Conservation (phyloP, 2,888 invertebrate species). For the Agrilus cyanescens region DNA sequence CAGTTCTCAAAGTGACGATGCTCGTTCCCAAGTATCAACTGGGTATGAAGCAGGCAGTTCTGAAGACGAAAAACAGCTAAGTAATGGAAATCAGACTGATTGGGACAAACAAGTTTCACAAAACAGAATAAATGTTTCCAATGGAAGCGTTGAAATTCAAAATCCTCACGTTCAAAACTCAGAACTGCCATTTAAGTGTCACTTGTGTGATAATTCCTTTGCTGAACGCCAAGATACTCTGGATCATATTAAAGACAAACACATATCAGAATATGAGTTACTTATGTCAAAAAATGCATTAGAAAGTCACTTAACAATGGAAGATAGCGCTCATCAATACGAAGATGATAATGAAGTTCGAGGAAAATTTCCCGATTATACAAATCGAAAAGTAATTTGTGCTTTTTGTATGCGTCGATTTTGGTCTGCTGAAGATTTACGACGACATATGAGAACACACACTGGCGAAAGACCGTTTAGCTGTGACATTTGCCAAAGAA, state of each 20-base stretch:
- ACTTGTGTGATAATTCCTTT: conserved; percentile 82
- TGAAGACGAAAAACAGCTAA: conserved; percentile 35
- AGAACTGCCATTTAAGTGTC: conserved; percentile 81
- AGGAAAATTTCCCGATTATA: conserved; percentile 76
- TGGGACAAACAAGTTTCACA: conserved; percentile 25
- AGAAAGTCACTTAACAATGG: conserved; percentile 44
- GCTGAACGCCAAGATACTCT: conserved; percentile 67
- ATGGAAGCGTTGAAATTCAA: conserved; percentile 18
- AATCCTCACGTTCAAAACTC: conserved; percentile 36
- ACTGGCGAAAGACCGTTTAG: conserved; percentile 86
- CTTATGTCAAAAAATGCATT: conserved; percentile 73
- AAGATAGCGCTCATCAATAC: conserved; percentile 32
- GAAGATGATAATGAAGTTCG: conserved; percentile 57
- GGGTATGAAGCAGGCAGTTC: conserved; percentile 37
- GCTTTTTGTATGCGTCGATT: conserved; percentile 88
- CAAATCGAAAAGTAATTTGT: conserved; percentile 79
- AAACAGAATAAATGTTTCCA: conserved; percentile 20
- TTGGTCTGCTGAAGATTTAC: conserved; percentile 88
- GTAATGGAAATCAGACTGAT: conserved; percentile 24
- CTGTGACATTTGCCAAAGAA: conserved; percentile 76
- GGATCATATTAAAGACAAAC: conserved; percentile 66
- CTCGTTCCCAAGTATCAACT: conserved; percentile 15
- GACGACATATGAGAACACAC: conserved; percentile 89
- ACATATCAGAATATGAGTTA: conserved; percentile 66
- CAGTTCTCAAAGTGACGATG: conserved; percentile 34